Evolutionary conservation across 2,113 vertebrate genomes (phyloP), one percentile per base, ranked within the genome.

Genomic region (Aphyosemion australe): DNA sequence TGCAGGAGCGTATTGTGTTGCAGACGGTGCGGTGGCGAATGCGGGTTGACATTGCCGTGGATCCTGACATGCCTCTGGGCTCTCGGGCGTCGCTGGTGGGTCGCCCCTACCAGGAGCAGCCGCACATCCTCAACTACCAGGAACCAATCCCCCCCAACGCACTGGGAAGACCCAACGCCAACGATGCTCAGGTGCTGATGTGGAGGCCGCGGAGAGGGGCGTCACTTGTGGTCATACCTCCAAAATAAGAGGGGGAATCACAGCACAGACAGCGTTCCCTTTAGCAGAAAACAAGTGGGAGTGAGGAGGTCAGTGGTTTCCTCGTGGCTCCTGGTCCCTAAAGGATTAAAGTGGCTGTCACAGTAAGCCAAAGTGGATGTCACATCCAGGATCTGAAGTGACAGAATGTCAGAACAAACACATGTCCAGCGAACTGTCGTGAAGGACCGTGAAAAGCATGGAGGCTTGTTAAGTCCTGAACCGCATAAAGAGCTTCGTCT

Each of bases 11-110:
- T 69, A 97, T 99, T 69, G 94, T 98, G 72, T 80, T 99, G 84
- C 97, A 99, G 91, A 99, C 97, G 10, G 96, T 99, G 70, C 95
- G 96, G 84, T 99, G 97, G 97, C 94, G 96, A 72, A 99, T 99
- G 97, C 92, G 95, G 53, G 97, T 99, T 80, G 96, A 99, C 90
- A 98, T 99, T 32, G 93, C 95, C 4, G 95, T 99, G 16, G 96
- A 99, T 71, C 96, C 97, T 43, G 92, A 93, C 63, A 95, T 95
- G 91, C 94, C 96, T 8, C 84, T 99, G 82, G 97, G 97, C 31
- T 94, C 96, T 14, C 91, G 97, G 75, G 96, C 97, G 12, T 94
- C 93, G 14, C 84, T 99, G 69, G 94, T 95, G 71, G 96, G 97
- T 32, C 95, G 94, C 81, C 92, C 94, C 82, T 95, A 96, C 82